A percentile compares a stretch with the other conserved stretches of the same genome.
These are phyloP conservation scores for Phengaris alcon DNA, from an alignment of 2,888 invertebrate genomes.

Conservation along the genomic window DNA sequence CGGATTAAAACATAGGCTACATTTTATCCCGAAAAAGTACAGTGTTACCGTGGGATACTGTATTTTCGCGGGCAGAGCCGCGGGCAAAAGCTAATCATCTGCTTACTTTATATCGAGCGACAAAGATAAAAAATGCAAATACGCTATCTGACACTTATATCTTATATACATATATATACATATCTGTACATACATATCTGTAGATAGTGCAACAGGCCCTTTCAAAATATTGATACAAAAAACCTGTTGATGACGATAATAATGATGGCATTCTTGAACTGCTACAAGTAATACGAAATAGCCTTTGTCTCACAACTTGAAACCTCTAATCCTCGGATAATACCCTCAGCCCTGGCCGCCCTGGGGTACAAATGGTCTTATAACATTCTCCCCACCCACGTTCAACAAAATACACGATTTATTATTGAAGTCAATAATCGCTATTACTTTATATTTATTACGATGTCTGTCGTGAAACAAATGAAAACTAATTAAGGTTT, in stretches of 20 bases:
- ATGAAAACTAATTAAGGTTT: background rate
- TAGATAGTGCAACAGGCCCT: too few species aligned
- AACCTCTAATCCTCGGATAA: background rate
- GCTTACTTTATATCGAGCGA: too few species aligned
- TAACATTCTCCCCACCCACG: background rate
- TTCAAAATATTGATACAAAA: too few species aligned
- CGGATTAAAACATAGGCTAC: too few species aligned
- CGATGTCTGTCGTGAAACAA: background rate
- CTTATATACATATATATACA: too few species aligned
- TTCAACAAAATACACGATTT: background rate
- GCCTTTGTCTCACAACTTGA: background rate
- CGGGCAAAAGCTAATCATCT: too few species aligned
- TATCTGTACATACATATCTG: too few species aligned
- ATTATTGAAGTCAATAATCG: background rate
- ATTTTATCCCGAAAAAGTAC: too few species aligned
- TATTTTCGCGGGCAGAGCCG: too few species aligned
- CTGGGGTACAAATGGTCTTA: background rate
- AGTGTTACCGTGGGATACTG: too few species aligned
- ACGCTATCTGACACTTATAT: too few species aligned
- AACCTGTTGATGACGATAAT: background rate
- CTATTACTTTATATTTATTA: constrained; percentile 7
- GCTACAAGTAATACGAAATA: background rate
- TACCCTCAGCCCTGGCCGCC: background rate
- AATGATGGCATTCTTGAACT: background rate
- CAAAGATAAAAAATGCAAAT: too few species aligned